Evolutionary conservation across 1,140 invertebrate species (phyloP).

Genomic region (Penaeus japonicus): DNA sequence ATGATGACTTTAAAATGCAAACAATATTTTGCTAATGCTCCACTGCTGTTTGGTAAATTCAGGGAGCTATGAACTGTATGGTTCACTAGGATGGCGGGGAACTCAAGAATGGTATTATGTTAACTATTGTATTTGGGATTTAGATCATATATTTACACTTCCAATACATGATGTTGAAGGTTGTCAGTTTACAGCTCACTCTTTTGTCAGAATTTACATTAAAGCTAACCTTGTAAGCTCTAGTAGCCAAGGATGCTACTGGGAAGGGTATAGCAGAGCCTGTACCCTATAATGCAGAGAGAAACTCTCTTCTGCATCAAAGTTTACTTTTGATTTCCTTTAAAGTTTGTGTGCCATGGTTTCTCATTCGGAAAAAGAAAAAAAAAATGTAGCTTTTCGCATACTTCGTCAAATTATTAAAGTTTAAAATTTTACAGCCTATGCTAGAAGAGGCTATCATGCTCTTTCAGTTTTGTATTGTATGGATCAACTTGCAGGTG

Average conservation of each 20-base stretch:
- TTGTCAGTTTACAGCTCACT: background rate
- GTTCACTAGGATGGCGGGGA: too few species aligned
- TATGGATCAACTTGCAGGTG: slow-evolving; percentile 27
- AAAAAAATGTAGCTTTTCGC: slow-evolving; percentile 18
- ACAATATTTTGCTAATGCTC: too few species aligned
- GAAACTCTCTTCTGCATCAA: background rate
- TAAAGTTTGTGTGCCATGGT: slow-evolving; percentile 25
- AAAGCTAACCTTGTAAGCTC: background rate
- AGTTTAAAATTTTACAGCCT: background rate
- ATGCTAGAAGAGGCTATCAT: background rate
- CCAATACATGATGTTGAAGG: background rate
- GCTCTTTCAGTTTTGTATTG: slow-evolving; percentile 3
- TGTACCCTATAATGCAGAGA: background rate
- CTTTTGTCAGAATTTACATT: background rate
- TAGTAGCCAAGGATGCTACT: too few species aligned
- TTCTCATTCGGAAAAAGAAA: background rate
- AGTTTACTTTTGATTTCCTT: background rate
- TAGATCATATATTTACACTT: too few species aligned
- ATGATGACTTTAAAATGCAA: too few species aligned
- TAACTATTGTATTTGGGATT: too few species aligned
- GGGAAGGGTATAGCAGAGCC: too few species aligned
- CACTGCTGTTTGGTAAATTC: too few species aligned
- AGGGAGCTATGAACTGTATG: too few species aligned
- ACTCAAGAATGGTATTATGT: too few species aligned
- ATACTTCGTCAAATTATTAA: background rate